phyloP scores from a whole-genome alignment of 92 coral and sea anemone genomes.

The Zoanthus sociatus region DNA sequence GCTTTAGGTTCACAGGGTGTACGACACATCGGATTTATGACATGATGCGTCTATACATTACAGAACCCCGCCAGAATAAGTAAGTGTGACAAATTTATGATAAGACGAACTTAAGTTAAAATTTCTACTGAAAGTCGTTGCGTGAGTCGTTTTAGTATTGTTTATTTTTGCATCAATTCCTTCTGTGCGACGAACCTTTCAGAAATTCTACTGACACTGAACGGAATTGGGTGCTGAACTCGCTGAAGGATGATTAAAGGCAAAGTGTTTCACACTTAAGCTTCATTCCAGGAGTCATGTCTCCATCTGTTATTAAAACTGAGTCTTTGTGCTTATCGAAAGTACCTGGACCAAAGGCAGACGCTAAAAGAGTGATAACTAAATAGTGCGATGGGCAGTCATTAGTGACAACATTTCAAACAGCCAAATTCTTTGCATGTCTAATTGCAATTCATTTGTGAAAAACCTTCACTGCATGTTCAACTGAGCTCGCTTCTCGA shows the following conservation, averaged over 20 bases:
- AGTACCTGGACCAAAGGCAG: slow-evolving; percentile 22
- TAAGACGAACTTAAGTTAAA: background rate
- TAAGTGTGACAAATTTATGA: background rate
- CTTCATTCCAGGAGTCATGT: background rate
- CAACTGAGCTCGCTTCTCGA: background rate
- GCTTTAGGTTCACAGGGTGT: background rate
- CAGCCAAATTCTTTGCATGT: slow-evolving; percentile 27
- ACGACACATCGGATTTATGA: background rate
- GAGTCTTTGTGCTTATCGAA: background rate
- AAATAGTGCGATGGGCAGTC: slow-evolving; percentile 4
- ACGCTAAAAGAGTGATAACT: slow-evolving; percentile 8
- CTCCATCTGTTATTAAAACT: background rate
- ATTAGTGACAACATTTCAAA: slow-evolving; percentile 21
- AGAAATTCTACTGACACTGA: background rate
- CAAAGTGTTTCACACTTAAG: background rate
- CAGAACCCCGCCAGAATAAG: background rate
- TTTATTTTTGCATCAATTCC: slow-evolving; percentile 24
- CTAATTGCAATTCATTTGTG: slow-evolving; percentile 24
- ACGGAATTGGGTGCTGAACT: background rate
- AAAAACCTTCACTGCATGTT: background rate
- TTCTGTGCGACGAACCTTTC: slow-evolving; percentile 37
- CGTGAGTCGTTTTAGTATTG: background rate
- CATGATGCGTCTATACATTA: background rate
- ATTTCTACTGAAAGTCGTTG: background rate
- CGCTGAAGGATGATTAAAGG: background rate